phyloP scores from a whole-genome alignment of 2,113 vertebrate species.

The Urocynchramus pylzowi region DNA sequence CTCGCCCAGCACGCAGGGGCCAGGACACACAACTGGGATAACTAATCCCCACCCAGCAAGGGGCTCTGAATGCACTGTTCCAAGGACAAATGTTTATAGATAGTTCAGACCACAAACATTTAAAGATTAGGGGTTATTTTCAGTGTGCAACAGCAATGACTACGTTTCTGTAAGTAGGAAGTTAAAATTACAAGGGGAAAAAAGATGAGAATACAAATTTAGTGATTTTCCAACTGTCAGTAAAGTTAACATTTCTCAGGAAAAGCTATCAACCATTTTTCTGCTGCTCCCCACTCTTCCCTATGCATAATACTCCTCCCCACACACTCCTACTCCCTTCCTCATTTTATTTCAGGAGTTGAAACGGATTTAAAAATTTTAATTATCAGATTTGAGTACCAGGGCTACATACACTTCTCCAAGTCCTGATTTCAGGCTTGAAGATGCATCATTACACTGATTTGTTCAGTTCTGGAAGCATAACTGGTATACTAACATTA shows the following conservation, averaged over 20 bases:
- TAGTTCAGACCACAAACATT: not conserved
- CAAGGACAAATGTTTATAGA: not conserved
- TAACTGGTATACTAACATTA: not conserved
- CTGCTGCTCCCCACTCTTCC: not conserved
- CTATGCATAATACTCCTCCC: not conserved
- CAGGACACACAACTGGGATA: not conserved
- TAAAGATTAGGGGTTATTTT: not conserved
- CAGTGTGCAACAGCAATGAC: not conserved
- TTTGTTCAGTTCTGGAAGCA: not conserved
- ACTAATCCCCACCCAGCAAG: not conserved
- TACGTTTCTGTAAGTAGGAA: not conserved
- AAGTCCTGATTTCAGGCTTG: not conserved
- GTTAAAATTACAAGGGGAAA: not conserved
- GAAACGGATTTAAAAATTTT: not conserved
- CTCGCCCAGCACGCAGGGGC: not conserved
- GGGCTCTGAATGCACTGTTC: accelerated
- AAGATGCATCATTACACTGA: not conserved
- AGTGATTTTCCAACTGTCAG: not conserved
- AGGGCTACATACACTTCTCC: not conserved
- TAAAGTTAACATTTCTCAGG: not conserved
- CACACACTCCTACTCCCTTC: not conserved
- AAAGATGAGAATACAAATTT: not conserved
- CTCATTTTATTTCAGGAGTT: not conserved
- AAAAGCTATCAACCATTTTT: not conserved
- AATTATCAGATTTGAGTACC: not conserved